Base-by-base conservation (phyloP, 2,888 invertebrate species). In the Microctonus brassicae region DNA sequence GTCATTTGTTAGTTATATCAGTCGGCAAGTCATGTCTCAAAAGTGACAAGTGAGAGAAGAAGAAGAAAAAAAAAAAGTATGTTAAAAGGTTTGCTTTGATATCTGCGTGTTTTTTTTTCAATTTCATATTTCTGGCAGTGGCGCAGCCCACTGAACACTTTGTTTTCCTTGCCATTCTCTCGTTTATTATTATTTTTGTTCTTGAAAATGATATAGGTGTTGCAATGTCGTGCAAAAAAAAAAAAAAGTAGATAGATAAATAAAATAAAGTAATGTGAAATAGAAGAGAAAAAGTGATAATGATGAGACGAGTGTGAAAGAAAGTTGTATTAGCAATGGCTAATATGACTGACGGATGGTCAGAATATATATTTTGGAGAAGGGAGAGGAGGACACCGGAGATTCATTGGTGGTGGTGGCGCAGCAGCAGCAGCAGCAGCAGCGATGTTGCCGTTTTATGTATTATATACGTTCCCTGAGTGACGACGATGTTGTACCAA, bases 261-360 rank as follows among this genome's bases (percentile, higher is more conserved):
- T n/a, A 53, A 69, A 26, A 26, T 7, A 53, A 69, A 26, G 20
- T 7, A 13, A n/a, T 7, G n/a, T 33, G 26, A 52, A 13, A 34
- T 39, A 42, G 1, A 53, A 47, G 13, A 4, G 17, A 60, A 11
- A 24, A 55, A 34, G 17, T 42, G 52, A 61, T 29, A 13, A 52
- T 33, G 22, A 70, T 33, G 39, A 33, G 64, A 70, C 52, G 55
- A 62, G 61, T 39, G 52, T 34, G 66, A 62, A 71, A 67, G 66
- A 71, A 71, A 71, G 66, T 66, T 55, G 55, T 67, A 71, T 71
- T 62, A 66, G 61, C 55, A 62, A 70, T 70, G 60, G 65, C 47
- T 53, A 70, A 71, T 71, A 64, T n/a, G n/a, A 71, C 71, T 67
- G 71, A 67, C 61, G 66, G 39, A 61, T 66, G 55, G 55, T 55